Base-by-base conservation (phyloP, 1,140 invertebrate species). In the Euura lappo region DNA sequence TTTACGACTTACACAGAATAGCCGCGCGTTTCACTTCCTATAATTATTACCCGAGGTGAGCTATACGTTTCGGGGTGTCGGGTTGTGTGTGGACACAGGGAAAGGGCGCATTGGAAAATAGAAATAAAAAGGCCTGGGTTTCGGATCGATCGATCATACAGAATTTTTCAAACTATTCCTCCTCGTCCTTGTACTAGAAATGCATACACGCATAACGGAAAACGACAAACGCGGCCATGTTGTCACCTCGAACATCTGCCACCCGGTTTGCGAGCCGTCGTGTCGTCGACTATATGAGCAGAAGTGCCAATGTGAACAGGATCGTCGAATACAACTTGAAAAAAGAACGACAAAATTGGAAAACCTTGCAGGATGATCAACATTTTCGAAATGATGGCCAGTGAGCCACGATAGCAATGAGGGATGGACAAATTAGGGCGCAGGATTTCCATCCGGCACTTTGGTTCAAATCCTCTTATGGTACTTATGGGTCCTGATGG, bases 231-330 rank as follows among this genome's bases (percentile, higher is more conserved):
- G 76, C 80, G 74, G 82, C 83, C 83, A 83, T 86, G 78, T 85
- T 83, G 85, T 86, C 84, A 84, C 78, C 77, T 71, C 71, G 80
- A 81, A 82, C 83, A 85, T 86, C 85, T 86, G 84, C 78, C 82
- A 68, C 5, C 13, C 13, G 13, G 66, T 68, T 44, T 10, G 66
- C 28, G 28, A 42, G 13, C 28, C 66, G 72, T 79, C 77, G 66
- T 68, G 13, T 68, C 13, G 66, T 64, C 13, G 4, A 42, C 28
- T 68, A 42, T 68, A 68, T 3, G 51, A 6, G 8, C 13, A 6
- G 6, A 51, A 51, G 51, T 60, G 51, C 13, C 51, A 60, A 6
- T 60, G 51, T 3, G 51, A 60, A 60, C 51, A n/a, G 6, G 51
- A 8, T 60, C 8, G 51, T 60, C 13, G 8, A 60, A 60, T 5